Evolutionary conservation across 2,888 invertebrate species (phyloP).

Genomic region (Orchesella flavescens): DNA sequence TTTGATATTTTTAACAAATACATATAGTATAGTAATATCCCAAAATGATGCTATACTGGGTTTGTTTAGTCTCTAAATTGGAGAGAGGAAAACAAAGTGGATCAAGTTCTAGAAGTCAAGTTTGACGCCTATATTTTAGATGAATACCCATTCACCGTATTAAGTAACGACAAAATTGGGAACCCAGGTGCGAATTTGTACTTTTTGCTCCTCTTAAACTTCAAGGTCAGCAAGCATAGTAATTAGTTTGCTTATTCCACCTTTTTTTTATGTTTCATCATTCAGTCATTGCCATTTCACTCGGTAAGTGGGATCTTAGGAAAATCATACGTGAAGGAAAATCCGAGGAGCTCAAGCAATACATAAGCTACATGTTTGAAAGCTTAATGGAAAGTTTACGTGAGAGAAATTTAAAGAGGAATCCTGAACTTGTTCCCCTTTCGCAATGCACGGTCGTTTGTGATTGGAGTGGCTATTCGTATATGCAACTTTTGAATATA

Average conservation of each 20-base stretch:
- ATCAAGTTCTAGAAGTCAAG: background rate
- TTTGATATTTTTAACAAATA: too few species aligned
- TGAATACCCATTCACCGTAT: background rate
- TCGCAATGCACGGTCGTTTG: slow-evolving; percentile 32
- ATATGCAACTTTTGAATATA: slow-evolving; percentile 17
- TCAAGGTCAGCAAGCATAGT: too few species aligned
- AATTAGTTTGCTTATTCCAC: too few species aligned
- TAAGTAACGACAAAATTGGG: background rate
- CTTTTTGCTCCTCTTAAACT: background rate
- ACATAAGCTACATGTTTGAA: slow-evolving; percentile 36
- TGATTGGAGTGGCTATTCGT: slow-evolving; percentile 46
- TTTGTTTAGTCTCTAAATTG: background rate
- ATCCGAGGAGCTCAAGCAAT: slow-evolving; percentile 38
- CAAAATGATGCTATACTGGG: too few species aligned
- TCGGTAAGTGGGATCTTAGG: slow-evolving; percentile 49
- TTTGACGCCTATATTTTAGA: background rate
- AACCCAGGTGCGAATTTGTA: background rate
- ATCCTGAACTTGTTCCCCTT: background rate
- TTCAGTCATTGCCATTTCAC: background rate
- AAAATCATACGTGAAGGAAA: background rate
- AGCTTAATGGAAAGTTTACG: slow-evolving; percentile 2
- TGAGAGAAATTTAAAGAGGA: background rate
- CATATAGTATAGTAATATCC: too few species aligned
- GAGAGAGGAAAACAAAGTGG: background rate
- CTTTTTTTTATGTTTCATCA: too few species aligned